Percentiles rank a stretch among this genome's conserved stretches.
These are phyloP conservation scores for Crossaster papposus DNA, from an alignment of 53 echinoderm and acorn worm species.

Conservation along the genomic window DNA sequence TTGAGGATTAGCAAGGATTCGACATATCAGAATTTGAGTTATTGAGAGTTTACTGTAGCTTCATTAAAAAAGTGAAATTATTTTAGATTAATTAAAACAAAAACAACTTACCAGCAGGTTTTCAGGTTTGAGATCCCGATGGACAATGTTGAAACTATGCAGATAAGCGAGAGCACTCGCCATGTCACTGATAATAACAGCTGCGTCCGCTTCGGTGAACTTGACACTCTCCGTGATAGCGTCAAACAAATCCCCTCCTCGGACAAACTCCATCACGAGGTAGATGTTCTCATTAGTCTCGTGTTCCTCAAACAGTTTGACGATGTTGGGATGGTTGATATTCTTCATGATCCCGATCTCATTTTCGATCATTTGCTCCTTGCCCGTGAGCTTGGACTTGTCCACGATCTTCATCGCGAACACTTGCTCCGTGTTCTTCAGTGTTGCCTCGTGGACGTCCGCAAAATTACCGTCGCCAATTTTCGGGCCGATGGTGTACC, in stretches of 20 bases:
- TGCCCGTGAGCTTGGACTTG: conserved; percentile 86
- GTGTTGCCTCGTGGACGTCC: conserved; percentile 83
- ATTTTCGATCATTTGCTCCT: conserved; percentile 97
- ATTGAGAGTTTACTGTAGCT: background rate
- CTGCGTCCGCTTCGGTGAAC: conserved; percentile 95
- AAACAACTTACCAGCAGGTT: conserved; percentile 89
- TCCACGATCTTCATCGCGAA: conserved; percentile 97
- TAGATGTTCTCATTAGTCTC: conserved; percentile 91
- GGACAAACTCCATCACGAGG: conserved; percentile 90
- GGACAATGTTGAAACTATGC: conserved; percentile 86
- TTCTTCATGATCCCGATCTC: conserved; percentile 97
- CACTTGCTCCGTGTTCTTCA: conserved; percentile 70
- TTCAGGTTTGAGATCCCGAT: conserved; percentile 95
- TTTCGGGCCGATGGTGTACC: conserved; percentile 82
- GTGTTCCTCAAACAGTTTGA: conserved; percentile 87
- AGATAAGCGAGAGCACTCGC: conserved; percentile 86
- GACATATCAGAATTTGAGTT: too few relatives aligned
- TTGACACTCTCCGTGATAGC: conserved; percentile 99
- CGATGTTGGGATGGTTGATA: conserved; percentile 90
- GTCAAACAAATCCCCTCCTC: conserved; percentile 94
- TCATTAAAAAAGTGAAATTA: background rate
- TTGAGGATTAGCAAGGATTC: too few relatives aligned
- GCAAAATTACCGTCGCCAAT: conserved; percentile 99
- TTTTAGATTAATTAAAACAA: background rate
- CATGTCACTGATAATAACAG: conserved; percentile 85